phyloP scores from a whole-genome alignment of 2,797 vertebrate species.

The Pampus argenteus region DNA sequence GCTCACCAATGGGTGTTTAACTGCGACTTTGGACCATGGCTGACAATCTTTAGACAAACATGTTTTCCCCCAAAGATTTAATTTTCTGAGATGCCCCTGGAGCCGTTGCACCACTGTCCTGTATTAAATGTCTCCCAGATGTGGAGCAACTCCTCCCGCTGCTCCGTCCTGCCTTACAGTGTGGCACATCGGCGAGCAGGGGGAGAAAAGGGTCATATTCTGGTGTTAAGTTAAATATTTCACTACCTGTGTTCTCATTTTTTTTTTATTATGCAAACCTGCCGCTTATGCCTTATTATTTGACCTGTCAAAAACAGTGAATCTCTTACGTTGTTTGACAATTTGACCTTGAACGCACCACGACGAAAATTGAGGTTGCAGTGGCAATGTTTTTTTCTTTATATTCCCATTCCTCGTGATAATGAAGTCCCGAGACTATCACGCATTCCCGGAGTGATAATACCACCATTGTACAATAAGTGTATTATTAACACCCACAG shows the following conservation, averaged over 20 bases:
- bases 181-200: background rate
- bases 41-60: background rate
- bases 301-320: slow-evolving; percentile 32
- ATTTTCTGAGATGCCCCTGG: background rate
- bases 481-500: slow-evolving; percentile 44
- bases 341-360: slow-evolving; percentile 5
- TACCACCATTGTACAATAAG: slow-evolving; percentile 41
- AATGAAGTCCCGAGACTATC: slow-evolving; percentile 45
- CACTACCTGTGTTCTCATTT: background rate
- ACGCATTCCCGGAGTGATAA: slow-evolving; percentile 50
- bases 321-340: slow-evolving; percentile 40
- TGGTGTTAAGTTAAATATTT: slow-evolving; percentile 1
- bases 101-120: slow-evolving; percentile 1
- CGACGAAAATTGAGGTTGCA: slow-evolving; percentile 29
- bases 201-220: slow-evolving; percentile 2
- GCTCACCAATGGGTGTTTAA: background rate
- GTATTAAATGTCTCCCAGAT: background rate
- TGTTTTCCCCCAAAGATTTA: background rate
- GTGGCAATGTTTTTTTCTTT: background rate
- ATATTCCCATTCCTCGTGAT: slow-evolving; percentile 7
- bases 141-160: background rate
- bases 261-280: too few relatives aligned
- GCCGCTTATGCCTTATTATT: background rate
- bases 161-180: background rate
- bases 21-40: background rate